Percentiles rank a stretch among this genome's conserved stretches.
phyloP scores from a whole-genome alignment of 1,140 invertebrate genomes.

The Drosophila asahinai region DNA sequence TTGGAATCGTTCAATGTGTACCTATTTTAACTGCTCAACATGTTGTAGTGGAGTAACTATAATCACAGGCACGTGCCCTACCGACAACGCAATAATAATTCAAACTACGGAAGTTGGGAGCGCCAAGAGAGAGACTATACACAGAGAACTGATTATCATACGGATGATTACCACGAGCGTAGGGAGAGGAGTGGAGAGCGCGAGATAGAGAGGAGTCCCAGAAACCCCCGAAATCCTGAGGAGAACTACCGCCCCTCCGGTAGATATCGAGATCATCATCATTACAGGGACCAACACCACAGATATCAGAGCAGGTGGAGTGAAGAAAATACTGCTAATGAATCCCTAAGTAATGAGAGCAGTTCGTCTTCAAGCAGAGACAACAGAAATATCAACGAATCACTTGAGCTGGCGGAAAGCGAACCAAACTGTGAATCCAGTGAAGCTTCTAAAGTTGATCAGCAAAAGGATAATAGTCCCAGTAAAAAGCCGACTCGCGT shows the following conservation, averaged over 20 bases:
- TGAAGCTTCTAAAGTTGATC: conserved; percentile 6
- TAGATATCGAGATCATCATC: conserved; percentile 9
- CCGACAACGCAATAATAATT: conserved; percentile 1
- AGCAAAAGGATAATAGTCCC: not conserved
- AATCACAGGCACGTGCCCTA: conserved; percentile 23
- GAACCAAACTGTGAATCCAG: conserved; percentile 4
- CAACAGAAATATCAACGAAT: not conserved
- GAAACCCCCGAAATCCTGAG: not conserved
- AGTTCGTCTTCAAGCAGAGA: not conserved
- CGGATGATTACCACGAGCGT: conserved; percentile 2
- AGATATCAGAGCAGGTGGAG: not conserved
- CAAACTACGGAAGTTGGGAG: conserved; percentile 10
- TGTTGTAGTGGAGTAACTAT: conserved; percentile 25
- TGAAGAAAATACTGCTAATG: not conserved
- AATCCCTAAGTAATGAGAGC: not conserved
- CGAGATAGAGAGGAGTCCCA: not conserved
- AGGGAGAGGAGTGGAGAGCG: not conserved
- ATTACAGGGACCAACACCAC: conserved; percentile 14
- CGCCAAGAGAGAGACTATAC: conserved; percentile 35
- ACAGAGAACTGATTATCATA: conserved; percentile 31
- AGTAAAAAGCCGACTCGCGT: not conserved
- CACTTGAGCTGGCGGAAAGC: not conserved
- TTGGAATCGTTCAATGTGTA: not conserved
- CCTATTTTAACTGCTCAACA: not conserved
- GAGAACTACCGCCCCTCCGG: not conserved